These are phyloP conservation scores for Alcedo quadribrachys DNA, from an alignment of 2,797 vertebrate species.

Conservation along the genomic window DNA sequence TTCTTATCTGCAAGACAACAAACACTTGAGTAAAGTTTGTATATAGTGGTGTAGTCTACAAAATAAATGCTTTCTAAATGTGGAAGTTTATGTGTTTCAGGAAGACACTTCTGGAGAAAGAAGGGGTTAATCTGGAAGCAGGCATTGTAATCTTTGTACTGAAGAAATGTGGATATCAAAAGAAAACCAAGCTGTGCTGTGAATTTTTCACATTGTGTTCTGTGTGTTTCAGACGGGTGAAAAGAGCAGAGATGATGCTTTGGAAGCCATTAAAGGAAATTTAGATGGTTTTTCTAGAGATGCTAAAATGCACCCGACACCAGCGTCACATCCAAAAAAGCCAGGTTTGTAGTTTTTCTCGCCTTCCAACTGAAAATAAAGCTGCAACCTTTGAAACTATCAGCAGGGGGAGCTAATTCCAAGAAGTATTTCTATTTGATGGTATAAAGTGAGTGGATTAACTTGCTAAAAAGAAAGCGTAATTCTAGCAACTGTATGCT, in stretches of 20 bases:
- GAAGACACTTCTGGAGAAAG: neutral
- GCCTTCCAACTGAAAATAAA: neutral
- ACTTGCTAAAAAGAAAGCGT: neutral
- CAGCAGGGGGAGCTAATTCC: neutral
- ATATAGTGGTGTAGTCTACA: neutral
- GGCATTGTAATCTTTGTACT: neutral
- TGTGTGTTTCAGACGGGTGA: constrained; percentile 84
- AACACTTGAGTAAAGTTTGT: neutral
- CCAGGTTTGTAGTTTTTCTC: constrained; percentile 83
- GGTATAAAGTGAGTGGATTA: neutral
- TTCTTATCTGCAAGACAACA: neutral
- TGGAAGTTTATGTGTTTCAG: neutral
- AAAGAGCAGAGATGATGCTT: constrained; percentile 95
- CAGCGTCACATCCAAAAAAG: constrained; percentile 91
- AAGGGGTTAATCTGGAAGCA: neutral
- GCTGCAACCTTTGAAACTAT: neutral
- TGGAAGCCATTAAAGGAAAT: constrained; percentile 99
- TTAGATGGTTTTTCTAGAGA: constrained; percentile 99
- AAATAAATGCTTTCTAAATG: neutral
- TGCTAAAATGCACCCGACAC: constrained; percentile 96
- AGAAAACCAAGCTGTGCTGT: neutral
- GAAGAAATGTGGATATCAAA: neutral
- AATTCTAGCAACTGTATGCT: neutral
- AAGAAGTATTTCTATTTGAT: neutral
- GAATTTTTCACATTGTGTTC: neutral